Conservation (phyloP, 2,888 invertebrate genomes). For the Lepas anatifera region DNA sequence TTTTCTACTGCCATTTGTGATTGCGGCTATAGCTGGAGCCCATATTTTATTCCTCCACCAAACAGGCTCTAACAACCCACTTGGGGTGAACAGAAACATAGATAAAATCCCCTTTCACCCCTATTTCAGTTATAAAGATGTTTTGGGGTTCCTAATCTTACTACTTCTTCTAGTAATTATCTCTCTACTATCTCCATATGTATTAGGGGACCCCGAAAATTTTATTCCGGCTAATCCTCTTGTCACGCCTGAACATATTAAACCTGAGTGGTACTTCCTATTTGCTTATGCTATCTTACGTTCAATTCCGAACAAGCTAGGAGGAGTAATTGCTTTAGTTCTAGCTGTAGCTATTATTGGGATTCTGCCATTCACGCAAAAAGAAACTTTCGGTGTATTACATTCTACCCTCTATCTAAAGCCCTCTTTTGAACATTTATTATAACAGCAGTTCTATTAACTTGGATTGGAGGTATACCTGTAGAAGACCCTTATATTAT, state of each 20-base stretch:
- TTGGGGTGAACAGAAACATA: conserved; percentile 50
- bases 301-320: conserved; percentile 65
- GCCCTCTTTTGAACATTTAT: conserved; percentile 43
- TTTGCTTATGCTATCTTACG: conserved; percentile 70
- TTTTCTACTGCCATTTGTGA: conserved; percentile 57
- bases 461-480: conserved; percentile 56
- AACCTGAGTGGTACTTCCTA: conserved; percentile 75
- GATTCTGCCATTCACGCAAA: conserved; percentile 45
- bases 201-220: conserved; percentile 58
- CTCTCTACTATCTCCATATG: conserved; percentile 44
- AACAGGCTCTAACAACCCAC: conserved; percentile 53
- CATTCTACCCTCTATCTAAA: conserved; percentile 43
- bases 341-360: conserved; percentile 54
- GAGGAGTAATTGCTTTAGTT: conserved; percentile 54
- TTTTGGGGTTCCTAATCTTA: conserved; percentile 47
- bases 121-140: conserved; percentile 51
- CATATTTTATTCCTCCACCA: conserved; percentile 53
- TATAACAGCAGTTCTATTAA: conserved; percentile 46
- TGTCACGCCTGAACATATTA: conserved; percentile 59
- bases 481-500: conserved; percentile 48
- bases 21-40: conserved; percentile 46
- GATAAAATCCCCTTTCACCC: conserved; percentile 57
- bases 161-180: conserved; percentile 42
- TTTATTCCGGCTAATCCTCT: conserved; percentile 55
- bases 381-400: conserved; percentile 46